These are phyloP conservation scores for Aspiorhynchus laticeps DNA, from an alignment of 2,113 vertebrate species.

Conservation along the genomic window DNA sequence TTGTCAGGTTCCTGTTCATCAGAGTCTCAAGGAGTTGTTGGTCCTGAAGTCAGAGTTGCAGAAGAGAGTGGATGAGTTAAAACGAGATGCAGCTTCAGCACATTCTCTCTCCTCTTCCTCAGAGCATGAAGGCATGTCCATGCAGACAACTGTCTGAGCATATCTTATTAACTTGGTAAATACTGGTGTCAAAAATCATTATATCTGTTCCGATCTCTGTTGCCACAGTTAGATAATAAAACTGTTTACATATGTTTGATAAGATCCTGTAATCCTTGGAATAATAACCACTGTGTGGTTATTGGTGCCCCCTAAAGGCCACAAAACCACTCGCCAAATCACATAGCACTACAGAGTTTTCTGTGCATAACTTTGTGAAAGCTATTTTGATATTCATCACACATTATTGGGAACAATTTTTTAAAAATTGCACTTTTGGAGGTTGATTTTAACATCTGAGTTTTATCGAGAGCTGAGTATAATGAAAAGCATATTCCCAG, in stretches of 20 bases:
- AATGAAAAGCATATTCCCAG: neutral
- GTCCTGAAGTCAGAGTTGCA: slow-evolving; percentile 85
- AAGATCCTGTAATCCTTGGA: neutral
- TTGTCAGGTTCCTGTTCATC: slow-evolving; percentile 88
- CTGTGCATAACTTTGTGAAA: neutral
- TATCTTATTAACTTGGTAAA: neutral
- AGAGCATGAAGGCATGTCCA: slow-evolving; percentile 77
- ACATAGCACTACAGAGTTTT: neutral
- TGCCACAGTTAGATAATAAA: neutral
- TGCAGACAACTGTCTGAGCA: slow-evolving; percentile 86
- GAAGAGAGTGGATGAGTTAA: slow-evolving; percentile 88
- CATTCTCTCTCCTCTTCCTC: slow-evolving; percentile 83
- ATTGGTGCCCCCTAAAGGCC: slow-evolving; percentile 4
- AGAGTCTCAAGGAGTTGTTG: slow-evolving; percentile 90
- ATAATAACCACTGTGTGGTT: neutral
- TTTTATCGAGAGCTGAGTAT: neutral
- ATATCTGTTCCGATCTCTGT: neutral
- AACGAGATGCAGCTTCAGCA: slow-evolving; percentile 79
- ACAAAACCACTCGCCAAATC: neutral
- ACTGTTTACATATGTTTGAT: neutral
- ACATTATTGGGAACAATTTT: neutral
- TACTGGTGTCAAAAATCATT: neutral
- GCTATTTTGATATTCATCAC: neutral
- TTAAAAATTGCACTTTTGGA: no score
- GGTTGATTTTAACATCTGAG: neutral